These are phyloP conservation scores for Andinoacara biseriatus DNA, from an alignment of 2,113 vertebrate species.

Conservation along the genomic window DNA sequence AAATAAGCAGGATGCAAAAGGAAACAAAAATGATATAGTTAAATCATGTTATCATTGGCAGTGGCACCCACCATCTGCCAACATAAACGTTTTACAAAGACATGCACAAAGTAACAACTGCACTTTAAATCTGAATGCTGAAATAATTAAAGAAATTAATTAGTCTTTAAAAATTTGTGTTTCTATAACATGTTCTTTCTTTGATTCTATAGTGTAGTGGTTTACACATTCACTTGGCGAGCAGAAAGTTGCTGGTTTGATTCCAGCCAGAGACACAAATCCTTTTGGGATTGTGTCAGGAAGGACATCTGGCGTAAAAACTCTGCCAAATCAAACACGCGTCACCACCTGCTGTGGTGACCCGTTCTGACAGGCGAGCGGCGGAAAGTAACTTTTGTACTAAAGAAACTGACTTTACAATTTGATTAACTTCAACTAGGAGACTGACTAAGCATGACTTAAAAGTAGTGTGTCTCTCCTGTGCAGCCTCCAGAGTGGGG, in stretches of 20 bases:
- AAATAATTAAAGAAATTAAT: too few relatives aligned
- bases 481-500: background rate
- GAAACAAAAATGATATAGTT: background rate
- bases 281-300: slow-evolving; percentile 5
- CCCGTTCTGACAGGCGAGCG: background rate
- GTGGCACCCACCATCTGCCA: background rate
- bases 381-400: background rate
- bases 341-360: background rate
- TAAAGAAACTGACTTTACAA: background rate
- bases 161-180: too few relatives aligned
- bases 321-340: background rate
- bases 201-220: background rate
- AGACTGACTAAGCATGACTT: too few relatives aligned
- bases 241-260: background rate
- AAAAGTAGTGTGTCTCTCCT: too few relatives aligned
- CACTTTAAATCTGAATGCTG: background rate
- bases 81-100: background rate
- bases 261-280: background rate
- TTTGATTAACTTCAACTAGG: too few relatives aligned
- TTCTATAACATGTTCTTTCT: too few relatives aligned
- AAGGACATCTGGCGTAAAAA: background rate
- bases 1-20: background rate
- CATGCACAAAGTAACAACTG: background rate
- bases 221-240: background rate
- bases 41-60: background rate